phyloP scores from a whole-genome alignment of 2,113 vertebrate genomes.

The Hylia prasina region DNA sequence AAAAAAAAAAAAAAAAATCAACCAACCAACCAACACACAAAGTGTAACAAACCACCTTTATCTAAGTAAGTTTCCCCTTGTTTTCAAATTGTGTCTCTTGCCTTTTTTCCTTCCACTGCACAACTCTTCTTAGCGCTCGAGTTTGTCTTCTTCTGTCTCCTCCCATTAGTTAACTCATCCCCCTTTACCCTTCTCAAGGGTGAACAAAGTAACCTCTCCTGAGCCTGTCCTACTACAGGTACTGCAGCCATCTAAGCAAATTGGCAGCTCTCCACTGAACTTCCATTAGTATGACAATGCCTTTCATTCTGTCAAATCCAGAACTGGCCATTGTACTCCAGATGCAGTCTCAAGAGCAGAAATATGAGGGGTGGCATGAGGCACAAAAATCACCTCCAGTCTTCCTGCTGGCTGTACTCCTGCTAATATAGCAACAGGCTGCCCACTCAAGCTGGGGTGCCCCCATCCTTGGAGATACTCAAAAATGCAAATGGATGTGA shows the following conservation, averaged over 20 bases:
- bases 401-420: neutral
- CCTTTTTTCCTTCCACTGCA: neutral
- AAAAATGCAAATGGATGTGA: neutral
- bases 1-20: no score
- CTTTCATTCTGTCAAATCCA: neutral
- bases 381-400: neutral
- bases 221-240: fast-evolving
- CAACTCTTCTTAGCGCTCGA: neutral
- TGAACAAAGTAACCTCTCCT: neutral
- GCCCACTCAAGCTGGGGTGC: neutral
- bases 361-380: fast-evolving
- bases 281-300: fast-evolving
- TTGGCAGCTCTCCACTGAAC: neutral
- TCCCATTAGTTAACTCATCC: neutral
- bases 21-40: neutral
- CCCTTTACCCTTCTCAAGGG: neutral
- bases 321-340: neutral
- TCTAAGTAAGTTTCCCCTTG: neutral
- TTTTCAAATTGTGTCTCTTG: neutral
- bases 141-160: neutral
- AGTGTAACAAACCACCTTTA: neutral
- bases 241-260: neutral
- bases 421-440: neutral
- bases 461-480: neutral
- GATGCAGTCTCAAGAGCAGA: neutral